A percentile compares a stretch with the other conserved stretches of the same genome.
phyloP scores from a whole-genome alignment of 2,113 vertebrate genomes.

The Chaetops frenatus region DNA sequence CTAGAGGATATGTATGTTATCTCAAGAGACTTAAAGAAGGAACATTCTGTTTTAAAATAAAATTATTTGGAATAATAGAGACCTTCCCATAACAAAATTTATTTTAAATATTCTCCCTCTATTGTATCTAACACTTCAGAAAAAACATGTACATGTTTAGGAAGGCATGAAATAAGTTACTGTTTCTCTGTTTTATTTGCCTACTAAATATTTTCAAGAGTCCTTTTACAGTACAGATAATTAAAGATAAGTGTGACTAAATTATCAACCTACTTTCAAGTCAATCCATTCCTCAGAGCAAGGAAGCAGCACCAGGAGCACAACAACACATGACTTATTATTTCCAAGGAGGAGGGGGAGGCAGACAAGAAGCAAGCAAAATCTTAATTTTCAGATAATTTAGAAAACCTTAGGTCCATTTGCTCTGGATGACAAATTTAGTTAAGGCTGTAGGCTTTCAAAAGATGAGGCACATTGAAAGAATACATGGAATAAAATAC shows the following conservation, averaged over 20 bases:
- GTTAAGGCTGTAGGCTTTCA: neutral
- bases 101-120: neutral
- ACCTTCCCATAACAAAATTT: neutral
- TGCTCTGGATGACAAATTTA: neutral
- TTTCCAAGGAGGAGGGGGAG: neutral
- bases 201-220: neutral
- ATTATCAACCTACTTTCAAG: neutral
- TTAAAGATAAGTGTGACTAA: neutral
- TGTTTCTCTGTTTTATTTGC: neutral
- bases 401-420: neutral
- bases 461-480: neutral
- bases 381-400: neutral
- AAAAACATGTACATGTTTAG: neutral
- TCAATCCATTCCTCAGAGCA: neutral
- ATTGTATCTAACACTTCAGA: neutral
- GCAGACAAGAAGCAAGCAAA: neutral
- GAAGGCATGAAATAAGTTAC: neutral
- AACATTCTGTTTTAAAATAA: neutral
- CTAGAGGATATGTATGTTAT: neutral
- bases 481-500: neutral
- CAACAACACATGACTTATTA: neutral
- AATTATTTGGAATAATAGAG: neutral
- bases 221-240: neutral
- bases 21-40: neutral
- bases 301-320: neutral